Conservation (phyloP, 35 echinoderm and acorn worm species). For the Patiria miniata region DNA sequence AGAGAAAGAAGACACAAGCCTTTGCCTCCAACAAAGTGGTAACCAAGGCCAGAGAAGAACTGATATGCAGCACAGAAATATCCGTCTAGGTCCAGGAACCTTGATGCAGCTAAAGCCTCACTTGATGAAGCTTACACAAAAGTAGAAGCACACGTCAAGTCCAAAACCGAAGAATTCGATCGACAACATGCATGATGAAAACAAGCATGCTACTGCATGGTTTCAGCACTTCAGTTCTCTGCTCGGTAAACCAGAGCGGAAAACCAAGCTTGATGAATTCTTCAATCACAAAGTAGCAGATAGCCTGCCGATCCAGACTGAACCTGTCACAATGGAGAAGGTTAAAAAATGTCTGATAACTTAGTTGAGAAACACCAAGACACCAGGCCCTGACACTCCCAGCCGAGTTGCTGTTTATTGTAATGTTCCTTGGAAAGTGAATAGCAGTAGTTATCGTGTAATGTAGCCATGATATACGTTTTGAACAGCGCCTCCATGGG, state of each 20-base stretch:
- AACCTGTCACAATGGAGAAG: not conserved
- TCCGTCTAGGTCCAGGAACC: not conserved
- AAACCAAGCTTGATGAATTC: not conserved
- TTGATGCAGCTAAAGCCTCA: not conserved
- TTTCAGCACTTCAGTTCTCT: not conserved
- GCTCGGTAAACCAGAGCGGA: not conserved
- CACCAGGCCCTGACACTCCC: slow-evolving; percentile 19
- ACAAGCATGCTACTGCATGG: slow-evolving; percentile 6
- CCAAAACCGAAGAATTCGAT: slow-evolving; percentile 5
- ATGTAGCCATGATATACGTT: no score
- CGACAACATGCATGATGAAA: not conserved
- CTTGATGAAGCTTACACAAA: not conserved
- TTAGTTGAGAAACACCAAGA: not conserved
- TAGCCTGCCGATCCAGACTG: slow-evolving; percentile 21
- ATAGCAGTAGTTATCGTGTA: no score
- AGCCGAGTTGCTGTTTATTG: no score
- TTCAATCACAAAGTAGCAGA: slow-evolving; percentile 3
- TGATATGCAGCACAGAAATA: not conserved
- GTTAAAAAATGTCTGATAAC: slow-evolving; percentile 8
- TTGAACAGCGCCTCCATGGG: no score
- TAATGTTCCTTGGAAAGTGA: no score
- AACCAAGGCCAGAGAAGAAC: not conserved
- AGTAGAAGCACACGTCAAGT: slow-evolving; percentile 18
- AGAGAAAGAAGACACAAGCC: slow-evolving; percentile 17
- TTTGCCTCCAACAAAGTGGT: not conserved